These are phyloP conservation scores for Hoplodrina blanda DNA, from an alignment of 2,888 invertebrate genomes.

Conservation along the genomic window DNA sequence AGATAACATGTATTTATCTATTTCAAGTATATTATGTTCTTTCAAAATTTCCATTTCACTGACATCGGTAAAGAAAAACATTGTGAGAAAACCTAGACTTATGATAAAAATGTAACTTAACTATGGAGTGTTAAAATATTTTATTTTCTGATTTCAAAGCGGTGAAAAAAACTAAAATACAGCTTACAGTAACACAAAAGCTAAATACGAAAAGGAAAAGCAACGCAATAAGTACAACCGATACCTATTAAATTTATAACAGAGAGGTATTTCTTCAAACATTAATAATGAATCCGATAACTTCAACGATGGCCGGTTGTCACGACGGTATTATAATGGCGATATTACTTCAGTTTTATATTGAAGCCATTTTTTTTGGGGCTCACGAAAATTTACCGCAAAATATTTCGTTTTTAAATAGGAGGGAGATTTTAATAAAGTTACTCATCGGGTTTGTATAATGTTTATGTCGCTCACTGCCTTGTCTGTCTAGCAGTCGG, in stretches of 20 bases:
- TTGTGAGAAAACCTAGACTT: too few relatives aligned
- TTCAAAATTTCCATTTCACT: too few relatives aligned
- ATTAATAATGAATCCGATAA: constrained; percentile 27
- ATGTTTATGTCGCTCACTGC: not conserved
- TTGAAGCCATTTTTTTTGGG: constrained; percentile 10
- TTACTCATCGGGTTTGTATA: not conserved
- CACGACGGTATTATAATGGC: not conserved
- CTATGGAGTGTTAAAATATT: not conserved
- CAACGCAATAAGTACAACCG: not conserved
- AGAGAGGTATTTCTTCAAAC: constrained; percentile 16
- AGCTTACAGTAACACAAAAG: not conserved
- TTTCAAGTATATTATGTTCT: too few relatives aligned
- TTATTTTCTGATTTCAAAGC: not conserved
- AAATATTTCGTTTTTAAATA: constrained; percentile 15
- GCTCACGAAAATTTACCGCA: not conserved
- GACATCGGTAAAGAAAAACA: too few relatives aligned
- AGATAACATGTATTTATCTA: too few relatives aligned
- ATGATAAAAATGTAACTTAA: too few relatives aligned
- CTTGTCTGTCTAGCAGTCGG: too few relatives aligned
- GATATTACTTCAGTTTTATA: constrained; percentile 15
- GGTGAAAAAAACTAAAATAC: not conserved
- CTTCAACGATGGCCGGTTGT: not conserved
- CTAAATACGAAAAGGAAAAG: not conserved
- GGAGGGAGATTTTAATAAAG: constrained; percentile 11
- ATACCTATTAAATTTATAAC: not conserved